Base-by-base conservation (phyloP, 2,797 vertebrate genomes). In the Austrolebias charrua region DNA sequence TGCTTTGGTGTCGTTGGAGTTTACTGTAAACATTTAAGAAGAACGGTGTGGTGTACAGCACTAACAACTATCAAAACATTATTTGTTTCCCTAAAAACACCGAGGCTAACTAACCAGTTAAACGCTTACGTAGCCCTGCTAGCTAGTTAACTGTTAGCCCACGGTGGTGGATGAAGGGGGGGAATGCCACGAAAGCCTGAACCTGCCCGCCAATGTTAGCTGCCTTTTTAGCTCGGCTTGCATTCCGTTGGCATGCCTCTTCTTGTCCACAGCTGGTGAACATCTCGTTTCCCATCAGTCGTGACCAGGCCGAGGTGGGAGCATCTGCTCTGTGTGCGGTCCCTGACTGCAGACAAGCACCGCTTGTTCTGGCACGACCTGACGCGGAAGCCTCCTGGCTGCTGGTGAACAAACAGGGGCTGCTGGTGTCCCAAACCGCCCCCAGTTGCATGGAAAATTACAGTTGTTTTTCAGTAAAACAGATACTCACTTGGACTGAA, bases 221-320 rank as follows among this genome's bases (percentile, higher is more conserved):
- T 19, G 7, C 69, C 61, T 69, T n/a, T n/a, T n/a, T 84, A 84
- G 79, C 85, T 71, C 1, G 56, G 58, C 77, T 76, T 20, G 45
- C 66, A 40, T 58, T 71, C 63, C 48, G 69, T 44, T 70, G 73
- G 69, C 78, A 55, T 49, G 67, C 31, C 69, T 54, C 63, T 24
- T 61, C 60, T 9, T 44, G 60, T 46, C 73, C 61, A 65, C 66
- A 53, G 63, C 76, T 50, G 66, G 4, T 51, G 49, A 51, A 58
- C 71, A 45, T 65, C 79, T 64, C 78, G n/a, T 51, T 76, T 76
- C 24, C 45, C 63, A 70, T 51, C 60, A 48, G 81, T 87, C 87
- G 82, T 86, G 86, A 90, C 84, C 78, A 84, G 86, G 86, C 86
- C 80, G 61, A 68, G n/a, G 40, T 66, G 38, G 11, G 24, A 54